Evolutionary conservation across 2,888 invertebrate genomes (phyloP).

Genomic region (Melanostoma scalare): DNA sequence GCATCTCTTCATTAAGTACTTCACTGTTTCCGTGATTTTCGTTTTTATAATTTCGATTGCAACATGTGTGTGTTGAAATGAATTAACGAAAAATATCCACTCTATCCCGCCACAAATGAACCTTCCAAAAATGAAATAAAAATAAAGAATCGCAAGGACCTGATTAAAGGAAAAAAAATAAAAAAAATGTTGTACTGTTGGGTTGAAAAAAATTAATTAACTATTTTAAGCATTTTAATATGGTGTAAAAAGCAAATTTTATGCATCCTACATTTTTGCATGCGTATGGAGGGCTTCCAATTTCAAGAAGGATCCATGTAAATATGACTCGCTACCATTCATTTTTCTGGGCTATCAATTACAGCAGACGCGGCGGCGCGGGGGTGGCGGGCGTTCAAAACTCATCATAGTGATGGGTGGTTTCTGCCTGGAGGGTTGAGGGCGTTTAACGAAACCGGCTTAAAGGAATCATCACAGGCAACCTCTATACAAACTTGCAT

Average conservation of each 20-base stretch:
- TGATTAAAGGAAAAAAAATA: slow-evolving; percentile 3
- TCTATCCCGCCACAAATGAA: neutral
- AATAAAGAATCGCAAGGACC: neutral
- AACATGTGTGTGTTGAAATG: slow-evolving; percentile 23
- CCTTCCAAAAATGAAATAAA: neutral
- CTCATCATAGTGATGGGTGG: slow-evolving; percentile 5
- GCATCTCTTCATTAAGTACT: slow-evolving; percentile 32
- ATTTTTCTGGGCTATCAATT: slow-evolving; percentile 47
- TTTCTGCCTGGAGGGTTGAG: neutral
- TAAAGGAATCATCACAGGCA: neutral
- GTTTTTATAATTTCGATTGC: slow-evolving; percentile 12
- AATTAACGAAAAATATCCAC: slow-evolving; percentile 17
- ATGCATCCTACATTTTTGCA: neutral
- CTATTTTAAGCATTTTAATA: slow-evolving; percentile 40
- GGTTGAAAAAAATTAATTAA: slow-evolving; percentile 51
- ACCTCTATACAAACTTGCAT: neutral
- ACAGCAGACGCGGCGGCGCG: neutral
- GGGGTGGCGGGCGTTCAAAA: neutral
- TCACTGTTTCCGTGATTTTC: slow-evolving; percentile 16
- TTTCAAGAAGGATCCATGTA: neutral
- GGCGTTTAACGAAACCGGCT: neutral
- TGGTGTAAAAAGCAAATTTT: slow-evolving; percentile 20
- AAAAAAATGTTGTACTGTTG: neutral
- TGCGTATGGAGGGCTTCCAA: neutral
- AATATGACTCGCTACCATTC: neutral